Evolutionary conservation across 2,113 vertebrate species (phyloP).

Genomic region (Zosterops pallidus): DNA sequence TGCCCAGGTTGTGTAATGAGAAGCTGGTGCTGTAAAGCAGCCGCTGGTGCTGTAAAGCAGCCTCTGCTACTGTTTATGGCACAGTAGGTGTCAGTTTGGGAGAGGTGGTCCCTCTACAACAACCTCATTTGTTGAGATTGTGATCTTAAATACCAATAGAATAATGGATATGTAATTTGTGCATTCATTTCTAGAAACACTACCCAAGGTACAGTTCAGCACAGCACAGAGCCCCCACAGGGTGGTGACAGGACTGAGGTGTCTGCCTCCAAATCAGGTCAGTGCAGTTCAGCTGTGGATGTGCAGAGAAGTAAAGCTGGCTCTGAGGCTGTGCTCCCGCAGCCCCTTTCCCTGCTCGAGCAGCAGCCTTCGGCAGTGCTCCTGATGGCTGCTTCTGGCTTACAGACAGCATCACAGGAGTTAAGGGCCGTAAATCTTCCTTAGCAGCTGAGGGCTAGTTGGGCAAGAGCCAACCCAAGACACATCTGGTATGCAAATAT

Average conservation of each 20-base stretch:
- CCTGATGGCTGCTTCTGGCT: neutral
- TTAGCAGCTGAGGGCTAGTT: neutral
- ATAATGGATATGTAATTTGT: fast-evolving
- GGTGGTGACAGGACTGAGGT: neutral
- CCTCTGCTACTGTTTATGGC: too few relatives aligned
- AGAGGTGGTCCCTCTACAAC: neutral
- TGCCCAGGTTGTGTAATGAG: fast-evolving
- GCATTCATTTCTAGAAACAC: neutral
- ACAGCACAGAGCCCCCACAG: fast-evolving
- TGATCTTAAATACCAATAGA: neutral
- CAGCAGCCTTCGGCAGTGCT: neutral
- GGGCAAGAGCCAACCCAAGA: neutral
- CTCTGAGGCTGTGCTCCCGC: neutral
- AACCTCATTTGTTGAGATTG: neutral
- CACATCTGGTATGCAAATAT: neutral
- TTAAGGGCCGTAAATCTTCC: neutral
- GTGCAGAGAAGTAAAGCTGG: neutral
- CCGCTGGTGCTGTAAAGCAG: neutral
- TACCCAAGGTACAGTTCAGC: neutral
- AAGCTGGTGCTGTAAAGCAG: neutral
- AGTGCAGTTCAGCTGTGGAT: fast-evolving
- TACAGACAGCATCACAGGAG: neutral
- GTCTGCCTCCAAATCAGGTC: fast-evolving
- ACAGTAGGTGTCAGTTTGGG: neutral
- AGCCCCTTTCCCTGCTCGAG: neutral